A percentile compares a stretch with the other conserved stretches of the same genome.
These are phyloP conservation scores for Leptobrachium leishanense DNA, from an alignment of 2,113 vertebrate genomes.

Conservation along the genomic window DNA sequence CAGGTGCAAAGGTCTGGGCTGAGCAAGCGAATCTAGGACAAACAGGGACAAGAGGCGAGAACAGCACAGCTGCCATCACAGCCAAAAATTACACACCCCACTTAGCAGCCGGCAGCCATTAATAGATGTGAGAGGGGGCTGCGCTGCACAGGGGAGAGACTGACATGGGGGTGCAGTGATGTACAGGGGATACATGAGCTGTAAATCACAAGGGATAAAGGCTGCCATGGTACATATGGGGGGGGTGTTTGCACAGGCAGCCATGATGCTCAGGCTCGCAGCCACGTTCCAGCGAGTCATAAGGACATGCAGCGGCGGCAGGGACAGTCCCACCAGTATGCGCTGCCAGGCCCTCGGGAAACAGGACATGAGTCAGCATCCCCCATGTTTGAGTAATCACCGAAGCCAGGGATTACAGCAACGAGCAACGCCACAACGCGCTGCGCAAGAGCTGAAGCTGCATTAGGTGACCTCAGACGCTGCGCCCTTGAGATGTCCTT, in stretches of 20 bases:
- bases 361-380: constrained; percentile 33
- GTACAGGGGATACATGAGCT: not conserved
- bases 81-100: constrained; percentile 8
- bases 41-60: not conserved
- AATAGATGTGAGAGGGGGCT: constrained; percentile 21
- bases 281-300: too few relatives aligned
- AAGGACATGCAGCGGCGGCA: too few relatives aligned
- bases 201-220: not conserved
- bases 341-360: not conserved
- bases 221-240: not conserved
- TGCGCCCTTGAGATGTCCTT: constrained; percentile 45
- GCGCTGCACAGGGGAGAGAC: not conserved
- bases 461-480: not conserved
- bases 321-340: not conserved
- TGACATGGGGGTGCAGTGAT: not conserved
- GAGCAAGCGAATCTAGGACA: not conserved
- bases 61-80: too few relatives aligned
- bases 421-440: not conserved
- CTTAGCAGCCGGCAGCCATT: constrained; percentile 16
- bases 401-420: not conserved
- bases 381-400: not conserved
- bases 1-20: not conserved
- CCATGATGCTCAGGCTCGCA: too few relatives aligned
- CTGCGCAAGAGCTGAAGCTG: not conserved
- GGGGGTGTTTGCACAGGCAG: not conserved